Conservation (phyloP, 2,888 invertebrate species). For the Troides oblongomaculatus region DNA sequence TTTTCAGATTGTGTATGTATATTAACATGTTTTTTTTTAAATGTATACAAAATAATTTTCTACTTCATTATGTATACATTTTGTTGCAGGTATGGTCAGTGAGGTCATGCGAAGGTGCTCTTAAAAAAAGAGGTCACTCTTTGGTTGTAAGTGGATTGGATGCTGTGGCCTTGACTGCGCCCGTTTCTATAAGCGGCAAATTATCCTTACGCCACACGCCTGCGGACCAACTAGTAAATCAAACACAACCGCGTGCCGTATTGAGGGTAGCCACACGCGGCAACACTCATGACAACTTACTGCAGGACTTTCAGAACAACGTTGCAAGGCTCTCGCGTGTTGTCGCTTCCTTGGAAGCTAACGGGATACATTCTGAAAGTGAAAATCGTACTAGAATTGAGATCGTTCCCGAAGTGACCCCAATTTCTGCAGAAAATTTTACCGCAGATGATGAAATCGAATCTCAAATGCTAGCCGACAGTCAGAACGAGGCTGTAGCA, state of each 20-base stretch:
- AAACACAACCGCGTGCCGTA: constrained; percentile 64
- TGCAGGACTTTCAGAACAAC: constrained; percentile 62
- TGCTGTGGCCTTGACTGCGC: constrained; percentile 57
- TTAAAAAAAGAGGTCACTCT: constrained; percentile 67
- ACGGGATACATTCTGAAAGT: constrained; percentile 52
- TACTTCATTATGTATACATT: constrained; percentile 13
- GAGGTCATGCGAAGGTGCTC: constrained; percentile 68
- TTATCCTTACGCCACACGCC: constrained; percentile 61
- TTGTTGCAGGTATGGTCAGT: constrained; percentile 66
- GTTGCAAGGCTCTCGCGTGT: constrained; percentile 61
- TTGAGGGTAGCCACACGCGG: constrained; percentile 67
- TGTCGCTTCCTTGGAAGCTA: constrained; percentile 61
- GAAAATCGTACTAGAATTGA: constrained; percentile 49
- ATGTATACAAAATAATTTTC: too few species aligned
- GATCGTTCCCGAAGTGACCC: constrained; percentile 34
- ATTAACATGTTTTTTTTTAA: background rate
- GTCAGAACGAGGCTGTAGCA: constrained; percentile 19
- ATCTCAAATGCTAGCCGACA: background rate
- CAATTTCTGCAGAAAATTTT: background rate
- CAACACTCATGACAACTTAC: constrained; percentile 53
- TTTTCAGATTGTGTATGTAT: constrained; percentile 70
- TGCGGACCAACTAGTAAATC: constrained; percentile 49
- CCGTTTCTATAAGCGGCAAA: constrained; percentile 56
- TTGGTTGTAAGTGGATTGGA: constrained; percentile 56
- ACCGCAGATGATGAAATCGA: background rate